Base-by-base conservation (phyloP, 23 tunicate genomes). In the Styela clava region DNA sequence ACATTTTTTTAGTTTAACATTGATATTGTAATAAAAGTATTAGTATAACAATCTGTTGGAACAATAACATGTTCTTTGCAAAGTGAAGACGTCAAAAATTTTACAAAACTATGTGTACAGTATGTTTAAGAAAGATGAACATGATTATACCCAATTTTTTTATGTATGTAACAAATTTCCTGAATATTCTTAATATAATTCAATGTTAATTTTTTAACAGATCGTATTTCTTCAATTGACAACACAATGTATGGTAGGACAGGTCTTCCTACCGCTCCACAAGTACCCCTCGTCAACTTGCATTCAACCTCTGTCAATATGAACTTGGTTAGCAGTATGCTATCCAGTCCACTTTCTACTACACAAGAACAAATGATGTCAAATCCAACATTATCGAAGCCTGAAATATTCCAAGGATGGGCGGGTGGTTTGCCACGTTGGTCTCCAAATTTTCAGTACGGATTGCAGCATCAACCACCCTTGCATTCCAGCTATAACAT, bases 201-300 rank as follows among this genome's bases (percentile, higher is more conserved):
- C n/a, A n/a, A n/a, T n/a, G n/a, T n/a, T n/a, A n/a, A n/a, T n/a
- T n/a, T n/a, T n/a, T n/a, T n/a, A n/a, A n/a, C 7, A 44, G 56
- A 12, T 44, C 9, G 56, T 12, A 7, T 44, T 5, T 44, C 56
- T 44, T 44, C 56, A 5, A 12, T 12, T 5, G 56, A 44, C 7
- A 7, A 44, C 56, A 44, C 12, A 12, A 44, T 44, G 56, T 44
- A 44, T 44, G 56, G 56, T 44, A 7, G 9, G 12, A 5, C 56
- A 5, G 12, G 7, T 44, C 9, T 44, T 7, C 12, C 56, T 12
- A 44, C 56, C 12, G 12, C 56, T 5, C 31, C 81, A 1, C 64
- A 76, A 52, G 81, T 76, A 44, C 81, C 81, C 22, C 32, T 76
- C 5, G 81, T 76, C 65, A 76, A 76, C 31, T 64, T 76, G 9